Conservation (phyloP, 2,797 vertebrate genomes). For the Pelobates cultripes region DNA sequence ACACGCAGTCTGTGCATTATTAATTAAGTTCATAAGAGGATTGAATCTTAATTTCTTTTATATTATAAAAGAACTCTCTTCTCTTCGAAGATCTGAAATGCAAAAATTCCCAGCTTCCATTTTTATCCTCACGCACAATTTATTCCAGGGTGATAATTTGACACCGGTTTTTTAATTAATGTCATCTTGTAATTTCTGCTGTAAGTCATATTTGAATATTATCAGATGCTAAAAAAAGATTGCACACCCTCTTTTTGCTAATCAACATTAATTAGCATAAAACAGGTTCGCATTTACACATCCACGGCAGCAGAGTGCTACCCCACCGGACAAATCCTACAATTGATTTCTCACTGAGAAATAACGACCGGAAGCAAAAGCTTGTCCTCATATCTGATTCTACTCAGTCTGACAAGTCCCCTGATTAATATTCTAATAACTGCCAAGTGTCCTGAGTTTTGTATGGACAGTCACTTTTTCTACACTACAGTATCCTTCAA, state of each 20-base stretch:
- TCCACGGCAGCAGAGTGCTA: neutral
- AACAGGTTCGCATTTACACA: slow-evolving; percentile 41
- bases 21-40: too few relatives aligned
- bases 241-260: slow-evolving; percentile 21
- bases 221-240: slow-evolving; percentile 50
- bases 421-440: neutral
- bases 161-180: slow-evolving; percentile 44
- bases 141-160: slow-evolving; percentile 43
- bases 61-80: neutral
- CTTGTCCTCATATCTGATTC: too few relatives aligned
- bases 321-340: neutral
- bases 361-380: neutral
- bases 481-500: too few relatives aligned
- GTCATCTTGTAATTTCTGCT: slow-evolving; percentile 47
- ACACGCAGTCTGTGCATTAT: too few relatives aligned
- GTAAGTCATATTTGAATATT: slow-evolving; percentile 49
- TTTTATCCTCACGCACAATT: slow-evolving; percentile 22
- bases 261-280: slow-evolving; percentile 48
- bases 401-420: too few relatives aligned
- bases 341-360: neutral
- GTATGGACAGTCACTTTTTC: neutral
- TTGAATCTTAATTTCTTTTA: too few relatives aligned
- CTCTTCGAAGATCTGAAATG: neutral
- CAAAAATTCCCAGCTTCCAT: neutral
- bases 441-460: neutral